Base-by-base conservation (phyloP, 2,888 invertebrate genomes). In the Zeuzera pyrina region DNA sequence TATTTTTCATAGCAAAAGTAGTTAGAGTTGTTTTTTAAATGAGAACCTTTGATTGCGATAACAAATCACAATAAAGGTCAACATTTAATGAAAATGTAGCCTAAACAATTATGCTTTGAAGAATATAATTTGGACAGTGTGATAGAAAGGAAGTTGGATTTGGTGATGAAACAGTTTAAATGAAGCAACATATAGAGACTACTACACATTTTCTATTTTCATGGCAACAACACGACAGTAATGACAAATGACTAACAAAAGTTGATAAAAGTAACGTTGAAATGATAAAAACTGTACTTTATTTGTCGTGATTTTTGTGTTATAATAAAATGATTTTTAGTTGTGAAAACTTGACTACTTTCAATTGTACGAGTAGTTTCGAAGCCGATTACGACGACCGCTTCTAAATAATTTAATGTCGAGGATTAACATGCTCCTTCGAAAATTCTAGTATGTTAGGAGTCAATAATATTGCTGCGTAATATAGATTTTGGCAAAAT, bases 11-110 rank as follows among this genome's bases (percentile, higher is more conserved):
- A 66, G 62, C 49, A 57, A 54, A 52, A 40, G 41, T 42, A 38
- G 11, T 58, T 62, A 62, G 45, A 57, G 43, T 43, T 36, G 32
- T 43, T 40, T 32, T n/a, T 27, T 49, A 57, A 61, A 63, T 59
- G 47, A 52, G 50, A 68, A 78, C 58, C 77, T 78, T 57, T 49
- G 66, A 43, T 53, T 45, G 68, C 49, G 62, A 78, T 73, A 36
- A 21, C 35, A 11, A 36, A 61, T 79, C 59, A 55, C 69, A 56
- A 52, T 37, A 61, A 71, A 79, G 78, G 63, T 79, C 53, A 58
- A 53, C 52, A 63, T 56, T 59, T 49, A 48, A 41, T 35, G 19
- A 6, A 31, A 40, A 36, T 22, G 14, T 39, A 51, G 45, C 40
- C 42, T 48, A 58, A 63, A 57, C 46, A 48, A 45, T 37, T 49